phyloP scores from a whole-genome alignment of 2,797 vertebrate genomes.

The Epinephelus coioides region DNA sequence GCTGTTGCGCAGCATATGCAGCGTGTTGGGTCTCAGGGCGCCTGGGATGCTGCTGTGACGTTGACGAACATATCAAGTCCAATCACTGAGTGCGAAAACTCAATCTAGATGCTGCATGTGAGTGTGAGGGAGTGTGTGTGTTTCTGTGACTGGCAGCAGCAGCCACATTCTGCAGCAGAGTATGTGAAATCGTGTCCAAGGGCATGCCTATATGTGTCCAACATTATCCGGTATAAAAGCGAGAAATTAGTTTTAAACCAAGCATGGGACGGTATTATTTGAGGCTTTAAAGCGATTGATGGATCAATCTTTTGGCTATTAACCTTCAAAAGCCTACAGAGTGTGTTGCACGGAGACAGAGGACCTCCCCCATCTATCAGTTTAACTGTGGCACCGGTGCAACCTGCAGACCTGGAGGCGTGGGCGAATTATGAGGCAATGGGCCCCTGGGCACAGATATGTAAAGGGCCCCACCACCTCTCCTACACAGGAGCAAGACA shows the following conservation, averaged over 20 bases:
- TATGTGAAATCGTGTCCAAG: constrained; percentile 49
- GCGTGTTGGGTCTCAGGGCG: constrained; percentile 43
- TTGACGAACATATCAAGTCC: constrained; percentile 72
- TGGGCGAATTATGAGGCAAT: too few species aligned
- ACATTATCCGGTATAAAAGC: constrained; percentile 37
- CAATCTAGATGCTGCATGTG: constrained; percentile 45
- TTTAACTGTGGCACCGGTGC: constrained; percentile 29
- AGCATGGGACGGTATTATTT: constrained; percentile 41
- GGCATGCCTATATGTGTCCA: constrained; percentile 43
- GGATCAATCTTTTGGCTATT: constrained; percentile 42
- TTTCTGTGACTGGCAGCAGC: constrained; percentile 36
- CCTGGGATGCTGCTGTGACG: constrained; percentile 56
- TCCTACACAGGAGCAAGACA: too few species aligned
- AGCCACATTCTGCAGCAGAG: constrained; percentile 45
- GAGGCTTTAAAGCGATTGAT: constrained; percentile 37
- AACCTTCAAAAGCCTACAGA: constrained; percentile 57
- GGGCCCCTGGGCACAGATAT: too few species aligned
- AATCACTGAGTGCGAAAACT: constrained; percentile 69
- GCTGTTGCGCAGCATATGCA: constrained; percentile 57
- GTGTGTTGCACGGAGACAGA: constrained; percentile 36
- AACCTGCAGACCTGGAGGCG: constrained; percentile 16
- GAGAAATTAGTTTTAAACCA: constrained; percentile 61
- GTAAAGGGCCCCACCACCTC: too few species aligned
- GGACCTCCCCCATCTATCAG: constrained; percentile 46
- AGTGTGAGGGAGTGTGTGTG: constrained; percentile 7